Base-by-base conservation (phyloP, 2,797 vertebrate genomes). In the Ctenosaura bakeri region DNA sequence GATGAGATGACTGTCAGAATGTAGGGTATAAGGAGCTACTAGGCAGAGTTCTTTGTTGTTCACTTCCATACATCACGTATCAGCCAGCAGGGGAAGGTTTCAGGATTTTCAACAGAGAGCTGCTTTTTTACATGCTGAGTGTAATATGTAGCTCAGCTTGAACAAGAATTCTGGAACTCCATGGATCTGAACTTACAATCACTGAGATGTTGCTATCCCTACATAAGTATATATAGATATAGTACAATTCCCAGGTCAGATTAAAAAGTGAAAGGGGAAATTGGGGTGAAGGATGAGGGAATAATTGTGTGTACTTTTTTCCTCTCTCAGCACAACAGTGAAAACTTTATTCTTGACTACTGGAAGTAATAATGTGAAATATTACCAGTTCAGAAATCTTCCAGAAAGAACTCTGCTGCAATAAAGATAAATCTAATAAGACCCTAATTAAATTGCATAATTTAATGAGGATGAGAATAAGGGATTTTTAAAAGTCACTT, bases 401-500 rank as follows among this genome's bases (percentile, higher is more conserved):
- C 81, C 85, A 87, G 80, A 64, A 87, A 87, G 59, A 50, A 50
- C 59, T 87, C 80, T 24, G 5, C 14, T 26, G 80, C 80, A 54
- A 83, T 69, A 78, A 78, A 87, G 73, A 78, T 78, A 83, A 90
- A 83, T 87, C 12, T 87, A 83, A 83, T 83, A 83, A 83, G 26
- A 13, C 62, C 38, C 59, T 90, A 83, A 87, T 87, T 87, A 87
- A 87, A 87, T 52, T 90, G n/a, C 59, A 83, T 78, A 83, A 78
- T 90, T 83, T 87, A 90, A 90, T 83, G 59, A 77, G 79, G 80
- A 69, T 78, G 71, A 83, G 85, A 69, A 56, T 83, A 90, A 52
- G 59, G 26, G 85, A 78, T 90, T 83, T n/a, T 78, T 56, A 83
- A 77, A 78, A 78, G 71, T 90, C 59, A 83, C 46, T 83, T n/a